Conservation (phyloP, 2,797 vertebrate species). For the Halcyon badia region DNA sequence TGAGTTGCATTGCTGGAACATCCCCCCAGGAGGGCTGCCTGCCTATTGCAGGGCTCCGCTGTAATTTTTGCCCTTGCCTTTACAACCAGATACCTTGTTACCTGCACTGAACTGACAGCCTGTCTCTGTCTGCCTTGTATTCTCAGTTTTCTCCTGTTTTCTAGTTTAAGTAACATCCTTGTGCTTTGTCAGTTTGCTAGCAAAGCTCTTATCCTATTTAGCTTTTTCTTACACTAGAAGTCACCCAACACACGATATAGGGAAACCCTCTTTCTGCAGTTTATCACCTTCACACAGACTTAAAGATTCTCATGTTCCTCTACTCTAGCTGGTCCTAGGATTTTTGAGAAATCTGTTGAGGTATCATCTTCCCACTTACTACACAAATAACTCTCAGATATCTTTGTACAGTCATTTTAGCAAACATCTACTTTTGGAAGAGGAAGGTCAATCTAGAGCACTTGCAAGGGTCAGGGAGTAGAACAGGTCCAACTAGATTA, state of each 20-base stretch:
- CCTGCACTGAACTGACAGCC: background rate
- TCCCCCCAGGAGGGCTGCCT: background rate
- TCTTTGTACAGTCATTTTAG: background rate
- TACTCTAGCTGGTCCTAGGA: background rate
- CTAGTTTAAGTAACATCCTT: background rate
- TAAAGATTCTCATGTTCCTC: background rate
- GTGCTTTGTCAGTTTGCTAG: background rate
- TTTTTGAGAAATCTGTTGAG: background rate
- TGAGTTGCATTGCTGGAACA: background rate
- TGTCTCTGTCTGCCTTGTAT: background rate
- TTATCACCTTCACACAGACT: background rate
- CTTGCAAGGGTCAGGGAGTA: background rate
- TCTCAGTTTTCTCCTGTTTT: background rate
- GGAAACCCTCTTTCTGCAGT: background rate
- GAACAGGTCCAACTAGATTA: background rate
- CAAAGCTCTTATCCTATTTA: background rate
- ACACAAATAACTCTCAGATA: background rate
- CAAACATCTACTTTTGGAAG: background rate
- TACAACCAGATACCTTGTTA: background rate
- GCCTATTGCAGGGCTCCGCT: background rate
- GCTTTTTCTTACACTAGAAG: background rate
- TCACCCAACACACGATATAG: fast-evolving
- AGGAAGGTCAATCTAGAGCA: background rate
- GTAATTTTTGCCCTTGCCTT: background rate
- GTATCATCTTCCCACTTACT: background rate